Conservation (phyloP, 2,113 vertebrate species). For the Ageneiosus marmoratus region DNA sequence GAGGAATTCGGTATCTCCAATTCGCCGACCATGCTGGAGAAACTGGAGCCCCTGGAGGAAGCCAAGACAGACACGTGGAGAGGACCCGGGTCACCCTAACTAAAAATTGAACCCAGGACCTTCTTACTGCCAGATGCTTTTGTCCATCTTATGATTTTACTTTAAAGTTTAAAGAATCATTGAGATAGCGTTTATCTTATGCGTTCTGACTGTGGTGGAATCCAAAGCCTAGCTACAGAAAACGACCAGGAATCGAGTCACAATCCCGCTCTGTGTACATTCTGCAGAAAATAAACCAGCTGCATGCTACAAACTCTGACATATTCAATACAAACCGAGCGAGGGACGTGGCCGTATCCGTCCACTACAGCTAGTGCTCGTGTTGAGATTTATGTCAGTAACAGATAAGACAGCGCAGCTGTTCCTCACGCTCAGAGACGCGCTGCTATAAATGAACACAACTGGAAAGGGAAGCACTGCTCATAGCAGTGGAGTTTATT, state of each 20-base stretch:
- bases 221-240: no score
- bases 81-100: no score
- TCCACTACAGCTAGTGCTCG: neutral
- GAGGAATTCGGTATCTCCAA: no score
- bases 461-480: neutral
- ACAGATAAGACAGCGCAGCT: neutral
- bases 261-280: neutral
- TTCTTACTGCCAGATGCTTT: no score
- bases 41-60: no score
- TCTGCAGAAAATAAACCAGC: neutral
- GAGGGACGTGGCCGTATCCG: neutral
- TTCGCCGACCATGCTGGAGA: no score
- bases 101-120: no score
- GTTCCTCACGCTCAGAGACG: neutral
- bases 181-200: no score
- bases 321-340: neutral
- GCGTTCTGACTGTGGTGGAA: no score
- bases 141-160: no score
- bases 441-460: conserved; percentile 3
- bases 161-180: no score
- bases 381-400: neutral
- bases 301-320: neutral
- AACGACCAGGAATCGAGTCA: neutral
- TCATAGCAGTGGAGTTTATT: neutral
- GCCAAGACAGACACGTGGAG: no score